These are phyloP conservation scores for Epizoanthus stellaris DNA, from an alignment of 92 coral and sea anemone genomes.

Conservation along the genomic window DNA sequence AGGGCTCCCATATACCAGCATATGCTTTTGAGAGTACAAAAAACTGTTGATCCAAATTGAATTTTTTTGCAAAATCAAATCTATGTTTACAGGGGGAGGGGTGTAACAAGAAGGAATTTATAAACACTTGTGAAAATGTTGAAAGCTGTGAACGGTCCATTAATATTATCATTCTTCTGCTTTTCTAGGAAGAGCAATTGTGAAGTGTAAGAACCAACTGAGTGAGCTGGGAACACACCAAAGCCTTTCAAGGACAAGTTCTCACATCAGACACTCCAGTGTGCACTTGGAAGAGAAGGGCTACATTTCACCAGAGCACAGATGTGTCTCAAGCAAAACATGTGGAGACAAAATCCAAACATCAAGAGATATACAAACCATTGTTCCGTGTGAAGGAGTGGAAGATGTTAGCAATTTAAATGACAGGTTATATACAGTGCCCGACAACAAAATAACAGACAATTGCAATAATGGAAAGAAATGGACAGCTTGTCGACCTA, in stretches of 20 bases:
- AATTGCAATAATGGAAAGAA: not conserved
- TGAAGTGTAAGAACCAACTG: not conserved
- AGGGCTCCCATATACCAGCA: too few relatives aligned
- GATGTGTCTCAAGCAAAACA: slow-evolving; percentile 14
- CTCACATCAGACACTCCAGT: not conserved
- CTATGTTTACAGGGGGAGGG: too few relatives aligned
- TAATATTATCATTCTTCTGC: not conserved
- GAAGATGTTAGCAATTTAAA: not conserved
- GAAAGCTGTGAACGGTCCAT: not conserved
- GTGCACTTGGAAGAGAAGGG: not conserved
- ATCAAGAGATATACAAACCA: not conserved
- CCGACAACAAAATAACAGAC: too few relatives aligned
- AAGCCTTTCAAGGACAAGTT: not conserved
- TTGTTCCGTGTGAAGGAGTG: too few relatives aligned
- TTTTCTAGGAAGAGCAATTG: not conserved
- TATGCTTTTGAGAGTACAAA: too few relatives aligned
- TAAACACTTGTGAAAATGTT: too few relatives aligned
- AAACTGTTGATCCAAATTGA: too few relatives aligned
- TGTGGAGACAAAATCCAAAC: not conserved
- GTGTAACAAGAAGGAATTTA: too few relatives aligned
- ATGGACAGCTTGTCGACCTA: not conserved
- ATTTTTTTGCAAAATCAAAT: too few relatives aligned
- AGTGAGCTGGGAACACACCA: not conserved
- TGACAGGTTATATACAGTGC: not conserved
- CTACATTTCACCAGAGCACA: not conserved